phyloP scores from a whole-genome alignment of 2,888 invertebrate species.

The Drosophila merina region DNA sequence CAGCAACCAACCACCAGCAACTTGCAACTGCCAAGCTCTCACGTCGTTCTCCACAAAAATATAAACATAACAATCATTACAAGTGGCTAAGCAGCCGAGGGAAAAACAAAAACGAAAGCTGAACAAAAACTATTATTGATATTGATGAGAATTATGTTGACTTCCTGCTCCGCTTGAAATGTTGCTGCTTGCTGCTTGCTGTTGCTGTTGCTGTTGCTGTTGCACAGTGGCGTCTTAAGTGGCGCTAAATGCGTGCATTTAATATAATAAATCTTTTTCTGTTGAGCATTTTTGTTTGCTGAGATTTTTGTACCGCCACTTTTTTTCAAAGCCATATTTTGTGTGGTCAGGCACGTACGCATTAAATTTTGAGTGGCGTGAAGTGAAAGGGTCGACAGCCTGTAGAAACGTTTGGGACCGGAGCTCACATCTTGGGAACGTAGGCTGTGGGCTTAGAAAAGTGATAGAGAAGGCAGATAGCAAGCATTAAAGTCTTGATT shows the following conservation, averaged over 20 bases:
- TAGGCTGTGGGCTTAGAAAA: constrained; percentile 17
- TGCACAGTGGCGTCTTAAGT: constrained; percentile 64
- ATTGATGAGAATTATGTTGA: constrained; percentile 75
- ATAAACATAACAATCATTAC: constrained; percentile 77
- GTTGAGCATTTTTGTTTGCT: constrained; percentile 23
- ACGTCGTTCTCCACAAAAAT: constrained; percentile 66
- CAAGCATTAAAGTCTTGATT: neutral
- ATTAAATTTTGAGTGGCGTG: constrained; percentile 60
- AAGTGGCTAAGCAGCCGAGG: constrained; percentile 29
- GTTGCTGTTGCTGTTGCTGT: constrained; percentile 11
- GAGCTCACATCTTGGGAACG: constrained; percentile 33
- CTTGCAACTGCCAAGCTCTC: constrained; percentile 53
- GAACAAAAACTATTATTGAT: constrained; percentile 71
- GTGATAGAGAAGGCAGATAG: constrained; percentile 11
- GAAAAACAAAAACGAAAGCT: constrained; percentile 56
- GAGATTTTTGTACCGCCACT: constrained; percentile 25
- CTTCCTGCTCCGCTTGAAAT: constrained; percentile 65
- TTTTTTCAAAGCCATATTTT: constrained; percentile 53
- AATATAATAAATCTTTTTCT: constrained; percentile 72
- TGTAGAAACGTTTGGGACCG: constrained; percentile 42
- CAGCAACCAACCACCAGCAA: constrained; percentile 5
- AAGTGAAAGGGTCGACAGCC: constrained; percentile 74
- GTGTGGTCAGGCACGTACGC: constrained; percentile 65
- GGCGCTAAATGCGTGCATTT: constrained; percentile 78
- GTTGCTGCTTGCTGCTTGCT: constrained; percentile 2